Evolutionary conservation across 2,888 invertebrate species (phyloP).

Genomic region (Thera britannica): DNA sequence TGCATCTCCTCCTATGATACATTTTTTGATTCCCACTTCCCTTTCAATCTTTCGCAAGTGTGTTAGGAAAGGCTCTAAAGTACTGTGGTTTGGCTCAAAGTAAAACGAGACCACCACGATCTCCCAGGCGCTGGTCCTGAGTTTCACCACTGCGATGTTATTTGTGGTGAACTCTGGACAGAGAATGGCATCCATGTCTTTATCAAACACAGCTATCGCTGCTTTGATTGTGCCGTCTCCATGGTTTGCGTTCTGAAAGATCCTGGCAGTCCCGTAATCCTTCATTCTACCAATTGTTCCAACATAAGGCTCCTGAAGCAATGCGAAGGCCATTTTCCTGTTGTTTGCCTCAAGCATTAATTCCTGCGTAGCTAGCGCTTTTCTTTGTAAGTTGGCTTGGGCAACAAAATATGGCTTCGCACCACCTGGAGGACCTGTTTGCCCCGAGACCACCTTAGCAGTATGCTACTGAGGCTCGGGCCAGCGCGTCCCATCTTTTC

Average conservation of each 20-base stretch:
- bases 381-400: slow-evolving; percentile 13
- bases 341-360: background rate
- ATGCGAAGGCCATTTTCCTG: slow-evolving; percentile 8
- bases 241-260: slow-evolving; percentile 5
- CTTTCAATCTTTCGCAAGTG: too few species aligned
- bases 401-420: background rate
- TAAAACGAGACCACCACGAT: too few species aligned
- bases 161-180: background rate
- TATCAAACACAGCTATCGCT: background rate
- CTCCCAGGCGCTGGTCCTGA: too few species aligned
- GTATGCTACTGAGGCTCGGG: too few species aligned
- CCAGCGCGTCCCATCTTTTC: too few species aligned
- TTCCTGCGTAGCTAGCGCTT: slow-evolving; percentile 3
- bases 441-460: too few species aligned
- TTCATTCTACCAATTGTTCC: slow-evolving; percentile 6
- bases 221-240: background rate
- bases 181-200: background rate
- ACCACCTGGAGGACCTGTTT: too few species aligned
- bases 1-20: too few species aligned
- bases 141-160: too few species aligned
- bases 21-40: too few species aligned
- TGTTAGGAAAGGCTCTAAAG: too few species aligned
- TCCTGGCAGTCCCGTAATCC: background rate
- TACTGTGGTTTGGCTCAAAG: too few species aligned
- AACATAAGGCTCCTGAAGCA: slow-evolving; percentile 17